Base-by-base conservation (phyloP, 2,113 vertebrate genomes). In the Hiodon alosoides region DNA sequence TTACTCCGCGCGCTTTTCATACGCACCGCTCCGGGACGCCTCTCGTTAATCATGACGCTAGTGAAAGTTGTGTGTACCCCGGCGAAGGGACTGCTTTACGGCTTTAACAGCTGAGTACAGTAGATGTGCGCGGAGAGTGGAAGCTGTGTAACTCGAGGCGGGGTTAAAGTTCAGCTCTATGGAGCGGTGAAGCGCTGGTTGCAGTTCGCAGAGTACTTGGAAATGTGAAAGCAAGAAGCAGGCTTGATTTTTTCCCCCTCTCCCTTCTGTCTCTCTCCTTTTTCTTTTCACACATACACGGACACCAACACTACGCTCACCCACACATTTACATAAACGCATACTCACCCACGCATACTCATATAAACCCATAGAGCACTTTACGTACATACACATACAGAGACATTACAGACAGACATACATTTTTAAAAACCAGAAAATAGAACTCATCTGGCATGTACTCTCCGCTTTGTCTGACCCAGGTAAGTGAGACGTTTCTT, bases 391-490 rank as follows among this genome's bases (percentile, higher is more conserved):
- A 47, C 64, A 14, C n/a, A 60, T 4, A 60, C 9, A 4, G 4
- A 3, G 31, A 60, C 59, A 60, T 60, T 60, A 14, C 59, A 60
- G 4, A 14, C 10, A 60, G 31, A 31, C 31, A 31, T 31, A 31
- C 31, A 31, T 31, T 14, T 7, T 47, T 47, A 2, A 67, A 47
- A 67, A 11, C 7, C 9, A 60, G 13, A n/a, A 67, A 47, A 17
- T 17, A 67, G n/a, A 48, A 4, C 4, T 2, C 64, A 9, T 17
- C 64, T 8, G 64, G 31, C 31, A 67, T 67, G 64, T 67, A 67
- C 47, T 67, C 64, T 48, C 64, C 64, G 7, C 64, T 67, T 9
- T 67, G 64, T 67, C 11, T 67, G 64, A 67, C 64, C n/a, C 64
- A 67, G 64, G 64, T 67, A 67, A 67, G 64, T 60, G 59, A 60